phyloP scores from a whole-genome alignment of 53 echinoderm and acorn worm genomes.

The Astropecten irregularis region DNA sequence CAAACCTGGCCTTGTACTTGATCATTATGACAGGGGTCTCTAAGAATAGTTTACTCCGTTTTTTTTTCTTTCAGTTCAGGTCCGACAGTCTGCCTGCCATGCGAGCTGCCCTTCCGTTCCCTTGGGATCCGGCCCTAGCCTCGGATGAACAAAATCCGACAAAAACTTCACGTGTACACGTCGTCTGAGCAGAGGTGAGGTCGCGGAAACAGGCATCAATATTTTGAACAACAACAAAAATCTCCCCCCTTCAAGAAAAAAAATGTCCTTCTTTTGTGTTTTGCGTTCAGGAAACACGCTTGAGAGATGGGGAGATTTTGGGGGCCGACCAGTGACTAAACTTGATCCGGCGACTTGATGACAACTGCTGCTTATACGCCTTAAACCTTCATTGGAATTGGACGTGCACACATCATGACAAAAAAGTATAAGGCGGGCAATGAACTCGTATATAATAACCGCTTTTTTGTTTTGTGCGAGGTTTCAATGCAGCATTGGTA shows the following conservation, averaged over 20 bases:
- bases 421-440: slow-evolving; percentile 24
- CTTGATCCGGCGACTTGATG: slow-evolving; percentile 11
- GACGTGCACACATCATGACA: too few species aligned
- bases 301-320: slow-evolving; percentile 22
- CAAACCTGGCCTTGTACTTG: too few species aligned
- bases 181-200: slow-evolving; percentile 12
- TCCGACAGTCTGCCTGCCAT: too few species aligned
- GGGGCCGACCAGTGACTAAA: slow-evolving; percentile 10
- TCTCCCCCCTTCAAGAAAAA: neutral
- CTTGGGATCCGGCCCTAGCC: neutral
- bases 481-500: too few species aligned
- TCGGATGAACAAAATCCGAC: slow-evolving; percentile 14
- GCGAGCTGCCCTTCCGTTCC: too few species aligned
- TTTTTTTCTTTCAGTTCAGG: too few species aligned
- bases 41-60: too few species aligned
- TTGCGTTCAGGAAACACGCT: slow-evolving; percentile 26
- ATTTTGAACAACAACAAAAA: too few species aligned
- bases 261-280: slow-evolving; percentile 19
- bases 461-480: too few species aligned
- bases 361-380: slow-evolving; percentile 24
- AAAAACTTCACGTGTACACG: neutral
- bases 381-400: too few species aligned
- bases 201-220: slow-evolving; percentile 7
- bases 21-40: too few species aligned
- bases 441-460: slow-evolving; percentile 39